These are phyloP conservation scores for Amazona finschi DNA, from an alignment of 2,797 vertebrate genomes.

Conservation along the genomic window DNA sequence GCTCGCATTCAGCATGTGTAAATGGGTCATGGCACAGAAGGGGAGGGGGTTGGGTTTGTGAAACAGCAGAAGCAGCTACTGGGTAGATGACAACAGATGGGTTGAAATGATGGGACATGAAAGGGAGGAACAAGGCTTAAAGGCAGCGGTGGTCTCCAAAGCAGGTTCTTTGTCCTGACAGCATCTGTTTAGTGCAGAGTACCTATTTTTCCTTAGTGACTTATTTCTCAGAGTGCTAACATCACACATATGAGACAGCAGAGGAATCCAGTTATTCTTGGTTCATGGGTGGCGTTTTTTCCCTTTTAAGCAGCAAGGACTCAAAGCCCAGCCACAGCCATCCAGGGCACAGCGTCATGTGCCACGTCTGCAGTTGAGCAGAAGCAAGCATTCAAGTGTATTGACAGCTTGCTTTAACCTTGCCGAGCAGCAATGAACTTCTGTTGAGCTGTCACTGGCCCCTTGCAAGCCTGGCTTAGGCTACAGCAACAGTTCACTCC, in stretches of 20 bases:
- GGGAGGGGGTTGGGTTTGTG: not conserved
- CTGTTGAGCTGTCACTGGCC: not conserved
- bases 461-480: not conserved
- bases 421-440: not conserved
- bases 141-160: not conserved
- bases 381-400: not conserved
- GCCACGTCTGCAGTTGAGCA: constrained; percentile 32
- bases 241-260: not conserved
- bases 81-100: too few species aligned
- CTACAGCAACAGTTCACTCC: not conserved
- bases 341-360: not conserved
- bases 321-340: not conserved
- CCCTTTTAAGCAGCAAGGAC: not conserved
- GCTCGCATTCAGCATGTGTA: accelerated
- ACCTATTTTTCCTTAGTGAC: not conserved
- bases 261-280: not conserved
- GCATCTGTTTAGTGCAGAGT: accelerated
- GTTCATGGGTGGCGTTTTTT: not conserved
- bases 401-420: not conserved
- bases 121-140: not conserved
- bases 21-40: not conserved
- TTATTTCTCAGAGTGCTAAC: not conserved
- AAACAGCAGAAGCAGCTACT: not conserved
- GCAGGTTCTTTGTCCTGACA: not conserved
- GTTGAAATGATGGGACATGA: not conserved